Evolutionary conservation across 2,888 invertebrate genomes (phyloP).

Genomic region (Mesodorylaimus sp.): DNA sequence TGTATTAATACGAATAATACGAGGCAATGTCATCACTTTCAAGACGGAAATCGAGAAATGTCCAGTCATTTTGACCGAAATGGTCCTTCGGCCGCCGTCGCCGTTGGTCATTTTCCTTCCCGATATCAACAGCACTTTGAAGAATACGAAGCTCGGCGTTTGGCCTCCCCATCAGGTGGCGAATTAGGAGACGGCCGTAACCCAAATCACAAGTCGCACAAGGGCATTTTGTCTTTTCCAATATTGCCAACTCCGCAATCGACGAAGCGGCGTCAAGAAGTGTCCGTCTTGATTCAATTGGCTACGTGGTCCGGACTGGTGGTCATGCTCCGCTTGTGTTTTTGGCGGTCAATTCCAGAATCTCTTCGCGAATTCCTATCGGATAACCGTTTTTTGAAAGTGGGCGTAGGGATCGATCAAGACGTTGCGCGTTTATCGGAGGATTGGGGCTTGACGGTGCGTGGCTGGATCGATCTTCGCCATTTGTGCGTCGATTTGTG

Average conservation of each 20-base stretch:
- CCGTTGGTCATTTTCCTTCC: too few relatives aligned
- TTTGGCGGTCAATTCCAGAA: not conserved
- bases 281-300: not conserved
- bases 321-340: not conserved
- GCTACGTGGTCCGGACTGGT: slow-evolving; percentile 3
- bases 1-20: slow-evolving; percentile 1
- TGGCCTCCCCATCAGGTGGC: too few relatives aligned
- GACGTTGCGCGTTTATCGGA: not conserved
- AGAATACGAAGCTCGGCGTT: too few relatives aligned
- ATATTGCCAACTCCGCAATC: too few relatives aligned
- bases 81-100: too few relatives aligned
- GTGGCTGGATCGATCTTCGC: not conserved
- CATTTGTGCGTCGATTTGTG: not conserved
- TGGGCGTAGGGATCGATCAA: not conserved
- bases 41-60: too few relatives aligned
- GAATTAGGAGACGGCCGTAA: too few relatives aligned
- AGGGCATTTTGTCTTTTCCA: too few relatives aligned
- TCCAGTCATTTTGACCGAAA: too few relatives aligned
- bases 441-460: slow-evolving; percentile 1
- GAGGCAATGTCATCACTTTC: too few relatives aligned
- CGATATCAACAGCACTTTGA: too few relatives aligned
- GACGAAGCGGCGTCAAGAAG: not conserved
- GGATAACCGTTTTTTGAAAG: not conserved
- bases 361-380: not conserved
- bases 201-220: too few relatives aligned